A percentile compares a stretch with the other conserved stretches of the same genome.
phyloP scores from a whole-genome alignment of 2,113 vertebrate genomes.

The Trogon surrucura region DNA sequence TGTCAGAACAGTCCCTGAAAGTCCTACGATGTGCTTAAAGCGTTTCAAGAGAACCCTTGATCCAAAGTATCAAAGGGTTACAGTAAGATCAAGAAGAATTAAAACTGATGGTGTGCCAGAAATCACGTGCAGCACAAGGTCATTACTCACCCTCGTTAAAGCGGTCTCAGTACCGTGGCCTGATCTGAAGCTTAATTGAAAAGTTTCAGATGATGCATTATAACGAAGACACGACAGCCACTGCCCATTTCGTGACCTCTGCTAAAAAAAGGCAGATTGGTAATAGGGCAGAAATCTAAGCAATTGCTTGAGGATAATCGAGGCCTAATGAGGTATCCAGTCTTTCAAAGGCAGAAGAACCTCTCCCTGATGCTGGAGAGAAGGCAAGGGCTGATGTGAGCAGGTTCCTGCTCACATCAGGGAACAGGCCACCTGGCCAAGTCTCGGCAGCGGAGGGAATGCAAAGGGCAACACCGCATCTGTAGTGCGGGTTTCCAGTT shows the following conservation, averaged over 20 bases:
- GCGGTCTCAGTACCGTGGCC: slow-evolving; percentile 74
- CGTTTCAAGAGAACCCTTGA: slow-evolving; percentile 80
- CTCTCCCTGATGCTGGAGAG: not conserved
- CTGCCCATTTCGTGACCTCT: slow-evolving; percentile 79
- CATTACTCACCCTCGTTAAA: slow-evolving; percentile 83
- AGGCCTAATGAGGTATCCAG: slow-evolving; percentile 72
- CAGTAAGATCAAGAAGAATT: slow-evolving; percentile 84
- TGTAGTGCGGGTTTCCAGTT: not conserved
- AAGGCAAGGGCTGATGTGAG: not conserved
- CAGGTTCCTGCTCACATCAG: not conserved
- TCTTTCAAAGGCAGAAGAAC: slow-evolving; percentile 33
- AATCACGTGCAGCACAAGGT: slow-evolving; percentile 80
- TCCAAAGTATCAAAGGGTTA: slow-evolving; percentile 83
- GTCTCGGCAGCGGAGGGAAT: not conserved
- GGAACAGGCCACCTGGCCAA: not conserved
- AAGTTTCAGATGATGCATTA: slow-evolving; percentile 82
- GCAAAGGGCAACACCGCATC: fast-evolving
- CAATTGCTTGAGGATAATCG: slow-evolving; percentile 70
- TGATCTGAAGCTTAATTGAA: slow-evolving; percentile 84
- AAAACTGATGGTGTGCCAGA: slow-evolving; percentile 81
- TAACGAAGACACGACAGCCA: slow-evolving; percentile 78
- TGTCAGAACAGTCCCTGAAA: slow-evolving; percentile 76
- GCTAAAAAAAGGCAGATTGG: slow-evolving; percentile 72
- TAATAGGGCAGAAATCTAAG: slow-evolving; percentile 76
- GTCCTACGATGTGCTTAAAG: slow-evolving; percentile 75